phyloP scores from a whole-genome alignment of 2,797 vertebrate genomes.

The Gobio occitaniae region DNA sequence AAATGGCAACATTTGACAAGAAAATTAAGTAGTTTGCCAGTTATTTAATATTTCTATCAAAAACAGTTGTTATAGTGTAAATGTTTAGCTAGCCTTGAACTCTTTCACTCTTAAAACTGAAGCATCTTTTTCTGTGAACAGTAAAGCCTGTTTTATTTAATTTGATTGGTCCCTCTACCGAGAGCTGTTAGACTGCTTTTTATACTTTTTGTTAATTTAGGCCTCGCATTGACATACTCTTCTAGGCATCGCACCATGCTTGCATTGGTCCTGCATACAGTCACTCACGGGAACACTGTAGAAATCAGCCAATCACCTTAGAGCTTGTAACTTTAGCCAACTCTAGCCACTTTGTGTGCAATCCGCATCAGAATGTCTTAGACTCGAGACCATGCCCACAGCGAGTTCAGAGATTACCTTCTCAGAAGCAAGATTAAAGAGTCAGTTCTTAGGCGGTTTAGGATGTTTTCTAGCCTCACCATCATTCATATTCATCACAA shows the following conservation, averaged over 20 bases:
- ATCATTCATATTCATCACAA: conserved; percentile 49
- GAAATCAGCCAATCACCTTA: conserved; percentile 9
- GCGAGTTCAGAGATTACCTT: no score
- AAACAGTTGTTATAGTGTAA: not conserved
- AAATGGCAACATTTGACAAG: not conserved
- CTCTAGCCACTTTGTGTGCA: not conserved
- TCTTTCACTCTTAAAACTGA: not conserved
- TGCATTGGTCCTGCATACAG: not conserved
- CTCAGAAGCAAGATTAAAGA: conserved; percentile 28
- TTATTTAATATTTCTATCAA: not conserved
- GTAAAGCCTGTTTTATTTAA: not conserved
- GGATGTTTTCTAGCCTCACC: conserved; percentile 1
- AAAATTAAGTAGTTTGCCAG: not conserved
- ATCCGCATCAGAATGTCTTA: conserved; percentile 6
- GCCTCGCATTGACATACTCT: not conserved
- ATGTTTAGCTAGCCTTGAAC: not conserved
- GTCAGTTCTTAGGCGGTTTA: conserved; percentile 25
- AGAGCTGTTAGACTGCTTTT: not conserved
- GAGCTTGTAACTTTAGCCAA: not conserved
- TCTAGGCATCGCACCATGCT: not conserved
- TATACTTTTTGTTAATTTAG: not conserved
- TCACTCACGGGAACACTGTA: not conserved
- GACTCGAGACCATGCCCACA: no score
- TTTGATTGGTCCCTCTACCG: not conserved
- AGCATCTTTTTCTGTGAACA: not conserved